These are phyloP conservation scores for Perca schrenkii DNA, from an alignment of 2,113 vertebrate species.

Conservation along the genomic window DNA sequence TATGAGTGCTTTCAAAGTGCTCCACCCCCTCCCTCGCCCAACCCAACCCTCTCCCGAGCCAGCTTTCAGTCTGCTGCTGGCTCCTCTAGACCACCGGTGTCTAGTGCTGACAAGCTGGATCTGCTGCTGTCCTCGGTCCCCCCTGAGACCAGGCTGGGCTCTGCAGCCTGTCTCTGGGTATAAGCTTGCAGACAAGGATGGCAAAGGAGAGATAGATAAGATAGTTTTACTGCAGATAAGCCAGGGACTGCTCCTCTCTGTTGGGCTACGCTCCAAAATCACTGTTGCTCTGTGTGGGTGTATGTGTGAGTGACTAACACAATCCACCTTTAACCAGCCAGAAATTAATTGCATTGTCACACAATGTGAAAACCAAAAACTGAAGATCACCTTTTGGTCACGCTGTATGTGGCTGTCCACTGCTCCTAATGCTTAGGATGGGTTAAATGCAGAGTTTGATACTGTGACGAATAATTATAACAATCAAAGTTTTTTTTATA, in stretches of 20 bases:
- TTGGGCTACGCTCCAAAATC: background rate
- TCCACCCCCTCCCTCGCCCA: background rate
- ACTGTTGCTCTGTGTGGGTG: background rate
- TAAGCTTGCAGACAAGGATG: conserved; percentile 36
- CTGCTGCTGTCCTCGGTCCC: conserved; percentile 47
- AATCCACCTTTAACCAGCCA: background rate
- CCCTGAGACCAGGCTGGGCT: conserved; percentile 36
- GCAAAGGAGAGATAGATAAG: conserved; percentile 38
- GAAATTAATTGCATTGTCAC: background rate
- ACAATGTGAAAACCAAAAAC: background rate
- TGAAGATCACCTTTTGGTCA: background rate
- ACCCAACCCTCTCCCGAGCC: conserved; percentile 2
- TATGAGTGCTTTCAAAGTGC: conserved; percentile 50
- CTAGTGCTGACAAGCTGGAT: conserved; percentile 52
- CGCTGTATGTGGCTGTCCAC: too few species aligned
- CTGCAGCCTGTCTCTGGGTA: conserved; percentile 41
- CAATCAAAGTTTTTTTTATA: too few species aligned
- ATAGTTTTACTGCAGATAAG: conserved; percentile 48
- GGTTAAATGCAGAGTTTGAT: too few species aligned
- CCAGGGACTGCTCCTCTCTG: conserved; percentile 32
- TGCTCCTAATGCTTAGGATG: too few species aligned
- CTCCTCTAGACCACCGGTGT: conserved; percentile 21
- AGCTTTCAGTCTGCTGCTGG: conserved; percentile 28
- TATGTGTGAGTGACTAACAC: background rate
- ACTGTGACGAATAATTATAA: too few species aligned